These are phyloP conservation scores for Schizopygopsis pylzovi DNA, from an alignment of 2,797 vertebrate genomes.

Conservation along the genomic window DNA sequence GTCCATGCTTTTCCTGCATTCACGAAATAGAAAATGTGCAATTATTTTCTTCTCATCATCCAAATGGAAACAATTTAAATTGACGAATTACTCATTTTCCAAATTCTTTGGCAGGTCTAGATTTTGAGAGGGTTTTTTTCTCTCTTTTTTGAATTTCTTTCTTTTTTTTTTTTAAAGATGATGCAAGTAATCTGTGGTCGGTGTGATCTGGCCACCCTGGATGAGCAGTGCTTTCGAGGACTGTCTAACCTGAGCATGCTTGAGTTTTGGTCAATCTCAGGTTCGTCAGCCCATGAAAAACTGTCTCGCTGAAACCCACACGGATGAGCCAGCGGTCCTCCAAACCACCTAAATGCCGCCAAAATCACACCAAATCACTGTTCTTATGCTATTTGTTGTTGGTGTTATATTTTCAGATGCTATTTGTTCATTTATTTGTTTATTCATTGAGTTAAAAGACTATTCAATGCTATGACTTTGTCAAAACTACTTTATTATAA, in stretches of 20 bases:
- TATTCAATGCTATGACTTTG: neutral
- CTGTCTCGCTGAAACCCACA: constrained; percentile 70
- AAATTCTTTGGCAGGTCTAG: neutral
- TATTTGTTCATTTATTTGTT: neutral
- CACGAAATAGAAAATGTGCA: neutral
- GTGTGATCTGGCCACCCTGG: neutral
- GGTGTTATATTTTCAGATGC: neutral
- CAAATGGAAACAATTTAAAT: neutral
- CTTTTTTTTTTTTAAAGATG: neutral
- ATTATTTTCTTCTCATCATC: neutral
- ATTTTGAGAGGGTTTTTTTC: neutral
- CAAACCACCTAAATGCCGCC: constrained; percentile 6
- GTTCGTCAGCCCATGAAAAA: constrained; percentile 95
- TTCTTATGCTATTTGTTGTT: neutral
- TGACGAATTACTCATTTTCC: neutral
- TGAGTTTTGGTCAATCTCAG: constrained; percentile 90
- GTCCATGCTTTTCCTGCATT: neutral
- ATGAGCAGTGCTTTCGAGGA: constrained; percentile 85
- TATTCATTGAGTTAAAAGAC: neutral
- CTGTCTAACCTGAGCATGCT: constrained; percentile 98
- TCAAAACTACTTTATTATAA: neutral
- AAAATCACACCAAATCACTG: neutral
- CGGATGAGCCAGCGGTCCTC: constrained; percentile 15
- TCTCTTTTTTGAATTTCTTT: neutral
- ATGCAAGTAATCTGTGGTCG: constrained; percentile 19